Evolutionary conservation across 2,797 vertebrate genomes (phyloP).

Genomic region (Bradypodion pumilum): DNA sequence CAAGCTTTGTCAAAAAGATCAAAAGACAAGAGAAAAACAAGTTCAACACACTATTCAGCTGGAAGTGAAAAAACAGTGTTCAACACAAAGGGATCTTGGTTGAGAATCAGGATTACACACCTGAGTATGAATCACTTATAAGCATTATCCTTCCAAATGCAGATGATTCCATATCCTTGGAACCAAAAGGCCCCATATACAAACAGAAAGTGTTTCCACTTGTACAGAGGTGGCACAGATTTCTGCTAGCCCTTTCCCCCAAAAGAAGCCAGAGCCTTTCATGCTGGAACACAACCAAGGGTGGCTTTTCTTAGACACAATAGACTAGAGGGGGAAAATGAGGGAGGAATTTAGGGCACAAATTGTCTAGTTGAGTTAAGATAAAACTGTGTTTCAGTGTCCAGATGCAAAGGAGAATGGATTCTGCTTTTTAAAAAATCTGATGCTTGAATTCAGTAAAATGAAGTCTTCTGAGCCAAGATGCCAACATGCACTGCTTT

Average conservation of each 20-base stretch:
- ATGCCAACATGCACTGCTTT: not conserved
- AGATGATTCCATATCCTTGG: not conserved
- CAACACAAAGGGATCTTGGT: not conserved
- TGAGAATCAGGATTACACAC: not conserved
- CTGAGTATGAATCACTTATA: not conserved
- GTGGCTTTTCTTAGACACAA: not conserved
- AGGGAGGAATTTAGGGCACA: not conserved
- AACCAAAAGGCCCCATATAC: not conserved
- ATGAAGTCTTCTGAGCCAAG: not conserved
- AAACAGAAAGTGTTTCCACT: not conserved
- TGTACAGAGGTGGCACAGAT: not conserved
- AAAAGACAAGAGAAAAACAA: not conserved
- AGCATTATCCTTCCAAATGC: not conserved
- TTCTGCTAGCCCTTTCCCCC: not conserved
- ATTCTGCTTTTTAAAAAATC: too few species aligned
- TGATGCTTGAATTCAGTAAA: not conserved
- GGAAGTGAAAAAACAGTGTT: not conserved
- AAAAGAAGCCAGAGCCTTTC: not conserved
- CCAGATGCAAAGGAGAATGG: not conserved
- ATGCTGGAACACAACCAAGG: not conserved
- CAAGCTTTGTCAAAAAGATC: not conserved
- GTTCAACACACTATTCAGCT: not conserved
- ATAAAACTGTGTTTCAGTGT: not conserved
- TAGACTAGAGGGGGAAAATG: not conserved
- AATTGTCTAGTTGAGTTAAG: not conserved